Base-by-base conservation (phyloP, 35 echinoderm and acorn worm species). In the Diadema setosum region DNA sequence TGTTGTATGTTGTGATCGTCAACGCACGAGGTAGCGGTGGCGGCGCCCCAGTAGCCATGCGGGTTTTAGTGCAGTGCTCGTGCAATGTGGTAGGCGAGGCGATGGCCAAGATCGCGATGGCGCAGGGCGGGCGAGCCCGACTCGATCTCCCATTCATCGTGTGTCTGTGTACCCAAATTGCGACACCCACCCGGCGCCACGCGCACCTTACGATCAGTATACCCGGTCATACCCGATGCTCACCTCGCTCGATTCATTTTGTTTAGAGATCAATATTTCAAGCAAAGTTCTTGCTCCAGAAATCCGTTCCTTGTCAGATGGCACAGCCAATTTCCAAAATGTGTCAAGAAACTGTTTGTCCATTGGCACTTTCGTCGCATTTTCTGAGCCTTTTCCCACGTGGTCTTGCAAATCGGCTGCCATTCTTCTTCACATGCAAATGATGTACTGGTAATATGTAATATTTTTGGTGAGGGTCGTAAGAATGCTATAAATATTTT, bases 241-340 rank as follows among this genome's bases (percentile, higher is more conserved):
- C 73, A 78, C 58, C 37, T 87, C 55, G 61, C 87, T 58, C 60
- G 87, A 83, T 2, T 83, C 31, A 43, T 48, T 85, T 65, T 97
- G 95, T 82, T 94, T 90, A 26, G 57, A 39, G 18, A 83, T 81
- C 42, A 97, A n/a, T 31, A 97, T 84, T 34, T 84, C 45, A 3
- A 97, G 42, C 26, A 97, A 81, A 70, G 56, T 70, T 23, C 34
- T 65, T 26, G 91, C 95, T 30, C 91, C 95, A 83, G 78, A 57
- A 7, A 97, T 39, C 46, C 91, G 83, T 52, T 90, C 82, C 32
- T 88, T 84, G 39, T 88, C 84, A 29, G 45, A 74, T 39, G 92
- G 50, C 24, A 86, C 95, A 48, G 95, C 95, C 12, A 97, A 52
- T 70, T 65, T 43, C 95, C 95, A 97, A 81, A 97, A 97, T 40